Conservation (phyloP, 2,797 vertebrate species). For the Pogoniulus pusillus region DNA sequence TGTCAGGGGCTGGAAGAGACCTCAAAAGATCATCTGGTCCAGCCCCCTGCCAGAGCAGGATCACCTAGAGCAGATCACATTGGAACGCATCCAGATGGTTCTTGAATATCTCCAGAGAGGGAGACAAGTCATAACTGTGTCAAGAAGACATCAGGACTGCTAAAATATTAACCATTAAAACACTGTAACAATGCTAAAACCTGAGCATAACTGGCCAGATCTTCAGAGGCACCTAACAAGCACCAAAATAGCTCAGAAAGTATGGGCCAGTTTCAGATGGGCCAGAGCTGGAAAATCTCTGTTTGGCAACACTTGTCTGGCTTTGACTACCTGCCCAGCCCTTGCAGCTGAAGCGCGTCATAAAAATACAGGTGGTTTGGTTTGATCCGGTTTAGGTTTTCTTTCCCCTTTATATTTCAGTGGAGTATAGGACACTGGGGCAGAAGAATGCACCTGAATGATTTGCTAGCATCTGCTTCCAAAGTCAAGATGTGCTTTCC, state of each 20-base stretch:
- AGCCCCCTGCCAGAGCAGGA: too few relatives aligned
- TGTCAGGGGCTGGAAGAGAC: too few relatives aligned
- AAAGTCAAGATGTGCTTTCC: not conserved
- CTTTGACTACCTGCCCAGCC: slow-evolving; percentile 12
- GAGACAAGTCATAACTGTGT: not conserved
- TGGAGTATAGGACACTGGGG: not conserved
- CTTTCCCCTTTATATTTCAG: not conserved
- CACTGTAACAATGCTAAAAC: not conserved
- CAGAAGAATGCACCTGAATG: slow-evolving; percentile 21
- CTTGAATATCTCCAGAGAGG: too few relatives aligned
- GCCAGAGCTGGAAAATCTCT: slow-evolving; percentile 25
- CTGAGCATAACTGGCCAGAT: not conserved
- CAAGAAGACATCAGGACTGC: not conserved
- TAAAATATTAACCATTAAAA: slow-evolving; percentile 15
- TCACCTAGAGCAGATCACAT: too few relatives aligned
- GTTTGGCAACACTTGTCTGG: slow-evolving; percentile 9
- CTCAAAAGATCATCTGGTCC: too few relatives aligned
- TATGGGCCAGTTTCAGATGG: not conserved
- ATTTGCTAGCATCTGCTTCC: slow-evolving; percentile 16
- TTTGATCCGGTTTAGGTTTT: too few relatives aligned
- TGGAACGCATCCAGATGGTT: too few relatives aligned
- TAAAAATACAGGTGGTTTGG: not conserved
- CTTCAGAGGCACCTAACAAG: not conserved
- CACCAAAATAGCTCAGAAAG: not conserved
- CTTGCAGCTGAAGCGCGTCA: not conserved